Evolutionary conservation across 2,888 invertebrate genomes (phyloP).

Genomic region (Bimastos eiseni): DNA sequence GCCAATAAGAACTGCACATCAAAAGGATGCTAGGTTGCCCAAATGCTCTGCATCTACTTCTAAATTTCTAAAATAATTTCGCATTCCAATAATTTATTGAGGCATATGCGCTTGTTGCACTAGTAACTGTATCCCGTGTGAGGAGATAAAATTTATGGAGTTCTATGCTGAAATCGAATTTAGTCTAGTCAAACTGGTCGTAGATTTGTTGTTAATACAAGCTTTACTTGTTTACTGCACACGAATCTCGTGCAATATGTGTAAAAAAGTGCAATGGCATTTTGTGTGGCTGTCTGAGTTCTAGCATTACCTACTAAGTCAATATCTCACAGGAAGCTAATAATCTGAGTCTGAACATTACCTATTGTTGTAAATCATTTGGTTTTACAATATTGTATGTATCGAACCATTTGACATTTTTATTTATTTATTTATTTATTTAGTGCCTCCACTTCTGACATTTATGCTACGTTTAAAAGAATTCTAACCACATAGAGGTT

Average conservation of each 20-base stretch:
- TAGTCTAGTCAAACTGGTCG: not conserved
- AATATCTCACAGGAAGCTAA: not conserved
- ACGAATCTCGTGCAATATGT: not conserved
- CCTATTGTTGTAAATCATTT: not conserved
- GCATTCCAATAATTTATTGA: not conserved
- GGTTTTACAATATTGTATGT: not conserved
- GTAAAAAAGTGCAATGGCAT: not conserved
- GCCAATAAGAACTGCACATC: not conserved
- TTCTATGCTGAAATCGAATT: not conserved
- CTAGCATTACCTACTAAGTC: conserved; percentile 5
- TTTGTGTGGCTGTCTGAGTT: too few relatives aligned
- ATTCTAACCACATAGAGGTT: not conserved
- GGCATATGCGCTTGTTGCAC: not conserved
- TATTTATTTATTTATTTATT: not conserved
- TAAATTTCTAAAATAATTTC: not conserved
- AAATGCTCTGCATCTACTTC: not conserved
- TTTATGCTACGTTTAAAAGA: not conserved
- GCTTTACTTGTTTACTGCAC: not conserved
- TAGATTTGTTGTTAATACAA: not conserved
- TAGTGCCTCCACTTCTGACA: not conserved
- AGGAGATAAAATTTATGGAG: not conserved
- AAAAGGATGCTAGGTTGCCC: not conserved
- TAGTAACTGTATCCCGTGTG: not conserved
- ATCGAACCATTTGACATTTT: not conserved
- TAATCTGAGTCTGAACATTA: conserved; percentile 2